Evolutionary conservation across 2,113 vertebrate genomes (phyloP).

Genomic region (Mobula hypostoma): DNA sequence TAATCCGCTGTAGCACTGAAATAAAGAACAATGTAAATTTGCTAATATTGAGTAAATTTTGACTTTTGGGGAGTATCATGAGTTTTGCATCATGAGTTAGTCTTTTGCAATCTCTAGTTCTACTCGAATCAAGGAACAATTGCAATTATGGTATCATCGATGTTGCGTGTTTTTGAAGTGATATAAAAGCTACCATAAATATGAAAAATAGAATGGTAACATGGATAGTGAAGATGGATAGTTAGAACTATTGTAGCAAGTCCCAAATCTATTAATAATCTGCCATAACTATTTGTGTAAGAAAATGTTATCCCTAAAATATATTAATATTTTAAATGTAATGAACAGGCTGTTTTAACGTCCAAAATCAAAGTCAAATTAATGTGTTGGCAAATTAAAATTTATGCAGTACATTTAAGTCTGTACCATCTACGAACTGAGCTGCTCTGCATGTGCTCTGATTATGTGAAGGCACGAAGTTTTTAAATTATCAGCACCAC

Average conservation of each 20-base stretch:
- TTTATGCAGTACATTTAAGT: slow-evolving; percentile 2
- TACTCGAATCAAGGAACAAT: neutral
- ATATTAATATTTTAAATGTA: neutral
- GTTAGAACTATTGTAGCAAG: neutral
- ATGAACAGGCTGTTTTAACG: neutral
- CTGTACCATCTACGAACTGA: neutral
- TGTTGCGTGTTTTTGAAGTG: neutral
- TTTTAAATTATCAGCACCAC: slow-evolving; percentile 9
- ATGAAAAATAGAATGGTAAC: neutral
- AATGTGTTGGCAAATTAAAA: neutral
- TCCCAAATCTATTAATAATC: neutral
- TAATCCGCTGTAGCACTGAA: neutral
- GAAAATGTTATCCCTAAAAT: neutral
- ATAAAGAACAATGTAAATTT: neutral
- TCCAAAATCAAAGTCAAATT: neutral
- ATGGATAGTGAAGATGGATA: neutral
- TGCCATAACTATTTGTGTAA: neutral
- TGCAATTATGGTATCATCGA: neutral
- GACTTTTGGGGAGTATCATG: neutral
- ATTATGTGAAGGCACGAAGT: slow-evolving; percentile 30
- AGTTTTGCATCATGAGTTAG: neutral
- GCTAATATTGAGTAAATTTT: neutral
- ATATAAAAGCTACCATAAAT: neutral
- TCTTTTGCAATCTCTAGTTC: neutral
- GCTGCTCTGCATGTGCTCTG: neutral